phyloP scores from a whole-genome alignment of 2,797 vertebrate species.

The Gastrophryne carolinensis region DNA sequence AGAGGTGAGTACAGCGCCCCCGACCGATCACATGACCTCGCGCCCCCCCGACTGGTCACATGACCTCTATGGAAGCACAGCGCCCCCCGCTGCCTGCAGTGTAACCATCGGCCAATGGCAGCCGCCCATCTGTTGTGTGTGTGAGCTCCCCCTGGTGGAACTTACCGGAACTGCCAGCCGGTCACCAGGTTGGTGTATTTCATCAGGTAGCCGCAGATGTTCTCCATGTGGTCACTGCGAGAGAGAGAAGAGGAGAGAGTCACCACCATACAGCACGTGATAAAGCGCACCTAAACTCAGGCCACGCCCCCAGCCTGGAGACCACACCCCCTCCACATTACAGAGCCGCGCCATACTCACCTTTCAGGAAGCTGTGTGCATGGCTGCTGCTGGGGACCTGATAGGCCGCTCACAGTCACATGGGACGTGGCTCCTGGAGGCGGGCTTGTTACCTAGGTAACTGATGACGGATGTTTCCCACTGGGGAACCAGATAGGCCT shows the following conservation, averaged over 20 bases:
- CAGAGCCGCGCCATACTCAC: too few relatives aligned
- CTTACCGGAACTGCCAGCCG: conserved; percentile 98
- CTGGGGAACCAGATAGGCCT: too few relatives aligned
- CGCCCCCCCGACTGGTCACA: background rate
- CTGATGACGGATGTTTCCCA: too few relatives aligned
- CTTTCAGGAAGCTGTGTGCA: too few relatives aligned
- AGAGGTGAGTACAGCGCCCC: background rate
- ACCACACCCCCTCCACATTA: too few relatives aligned
- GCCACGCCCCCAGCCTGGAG: too few relatives aligned
- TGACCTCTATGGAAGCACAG: background rate
- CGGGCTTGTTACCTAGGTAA: too few relatives aligned
- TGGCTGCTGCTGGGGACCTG: too few relatives aligned
- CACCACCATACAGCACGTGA: too few relatives aligned
- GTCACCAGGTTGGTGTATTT: conserved; percentile 98
- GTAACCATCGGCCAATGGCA: background rate
- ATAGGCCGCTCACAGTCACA: too few relatives aligned
- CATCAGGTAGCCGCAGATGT: conserved; percentile 93
- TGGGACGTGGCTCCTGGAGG: too few relatives aligned
- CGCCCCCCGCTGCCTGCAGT: background rate
- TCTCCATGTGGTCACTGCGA: conserved; percentile 95
- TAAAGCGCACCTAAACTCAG: too few relatives aligned
- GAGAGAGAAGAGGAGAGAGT: conserved; percentile 21
- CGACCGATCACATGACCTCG: background rate
- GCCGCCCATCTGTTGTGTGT: background rate
- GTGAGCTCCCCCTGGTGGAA: conserved; percentile 6